Conservation (phyloP, 2,888 invertebrate species). For the Caenorhabditis sulstoni region DNA sequence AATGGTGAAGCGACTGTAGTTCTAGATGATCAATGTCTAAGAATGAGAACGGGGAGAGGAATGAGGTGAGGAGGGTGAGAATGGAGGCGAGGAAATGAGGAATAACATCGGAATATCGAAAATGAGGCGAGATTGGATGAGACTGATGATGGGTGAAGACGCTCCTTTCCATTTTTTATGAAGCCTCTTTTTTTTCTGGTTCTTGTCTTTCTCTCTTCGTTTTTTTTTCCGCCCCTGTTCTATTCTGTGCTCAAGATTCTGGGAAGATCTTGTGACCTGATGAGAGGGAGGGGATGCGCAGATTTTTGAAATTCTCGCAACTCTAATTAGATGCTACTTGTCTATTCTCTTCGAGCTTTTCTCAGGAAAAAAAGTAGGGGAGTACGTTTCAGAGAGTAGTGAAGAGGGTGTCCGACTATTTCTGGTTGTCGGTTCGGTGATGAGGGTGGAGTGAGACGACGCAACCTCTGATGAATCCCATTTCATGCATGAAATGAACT, state of each 20-base stretch:
- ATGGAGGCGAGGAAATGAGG: background rate
- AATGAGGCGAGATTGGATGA: constrained; percentile 35
- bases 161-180: constrained; percentile 42
- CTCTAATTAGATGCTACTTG: too few species aligned
- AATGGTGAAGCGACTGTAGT: constrained; percentile 8
- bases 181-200: constrained; percentile 5
- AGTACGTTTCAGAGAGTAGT: too few species aligned
- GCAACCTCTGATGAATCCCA: background rate
- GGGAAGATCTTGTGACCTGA: background rate
- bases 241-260: background rate
- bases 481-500: constrained; percentile 35
- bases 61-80: background rate
- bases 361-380: too few species aligned
- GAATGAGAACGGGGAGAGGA: background rate
- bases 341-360: too few species aligned
- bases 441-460: background rate
- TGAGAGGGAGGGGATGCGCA: background rate
- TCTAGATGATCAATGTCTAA: constrained; percentile 8
- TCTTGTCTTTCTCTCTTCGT: background rate
- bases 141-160: constrained; percentile 23
- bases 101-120: constrained; percentile 42
- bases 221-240: too few species aligned
- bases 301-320: background rate
- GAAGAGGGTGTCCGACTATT: too few species aligned
- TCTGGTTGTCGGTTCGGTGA: too few species aligned